These are phyloP conservation scores for Oreocharis arfaki DNA, from an alignment of 2,113 vertebrate genomes.

Conservation along the genomic window DNA sequence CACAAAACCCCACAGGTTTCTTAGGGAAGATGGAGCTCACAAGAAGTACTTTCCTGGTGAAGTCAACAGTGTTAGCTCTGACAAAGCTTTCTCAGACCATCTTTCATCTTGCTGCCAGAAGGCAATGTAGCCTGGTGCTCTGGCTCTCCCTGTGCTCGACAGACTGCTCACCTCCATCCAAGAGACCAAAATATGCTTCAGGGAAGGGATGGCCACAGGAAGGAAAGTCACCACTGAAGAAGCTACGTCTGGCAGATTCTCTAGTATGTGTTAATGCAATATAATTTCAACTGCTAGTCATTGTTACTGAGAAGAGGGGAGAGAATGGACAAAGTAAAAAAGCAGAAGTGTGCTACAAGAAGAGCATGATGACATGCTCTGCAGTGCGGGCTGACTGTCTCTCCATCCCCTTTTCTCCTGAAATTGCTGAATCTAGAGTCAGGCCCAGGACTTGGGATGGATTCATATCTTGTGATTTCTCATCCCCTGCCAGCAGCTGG, in stretches of 20 bases:
- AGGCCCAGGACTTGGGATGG: background rate
- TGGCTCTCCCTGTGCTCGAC: background rate
- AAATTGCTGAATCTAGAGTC: background rate
- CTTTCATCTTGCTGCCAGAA: background rate
- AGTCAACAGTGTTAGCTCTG: background rate
- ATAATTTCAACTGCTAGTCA: background rate
- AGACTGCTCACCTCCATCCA: background rate
- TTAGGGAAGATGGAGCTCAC: background rate
- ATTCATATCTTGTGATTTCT: background rate
- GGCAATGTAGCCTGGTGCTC: background rate
- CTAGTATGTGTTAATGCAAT: background rate
- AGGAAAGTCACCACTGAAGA: background rate
- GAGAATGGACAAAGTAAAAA: background rate
- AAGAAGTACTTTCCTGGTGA: background rate
- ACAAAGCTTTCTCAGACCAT: background rate
- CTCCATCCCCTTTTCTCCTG: background rate
- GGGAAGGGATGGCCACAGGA: background rate
- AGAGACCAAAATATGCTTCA: background rate
- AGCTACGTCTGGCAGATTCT: background rate
- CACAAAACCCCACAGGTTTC: background rate
- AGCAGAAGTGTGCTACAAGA: background rate
- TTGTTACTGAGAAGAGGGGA: background rate
- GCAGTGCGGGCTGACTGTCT: background rate
- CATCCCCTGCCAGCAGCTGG: background rate
- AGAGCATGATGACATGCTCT: background rate